Evolutionary conservation across 2,888 invertebrate species (phyloP).

Genomic region (Pachymerium ferrugineum): DNA sequence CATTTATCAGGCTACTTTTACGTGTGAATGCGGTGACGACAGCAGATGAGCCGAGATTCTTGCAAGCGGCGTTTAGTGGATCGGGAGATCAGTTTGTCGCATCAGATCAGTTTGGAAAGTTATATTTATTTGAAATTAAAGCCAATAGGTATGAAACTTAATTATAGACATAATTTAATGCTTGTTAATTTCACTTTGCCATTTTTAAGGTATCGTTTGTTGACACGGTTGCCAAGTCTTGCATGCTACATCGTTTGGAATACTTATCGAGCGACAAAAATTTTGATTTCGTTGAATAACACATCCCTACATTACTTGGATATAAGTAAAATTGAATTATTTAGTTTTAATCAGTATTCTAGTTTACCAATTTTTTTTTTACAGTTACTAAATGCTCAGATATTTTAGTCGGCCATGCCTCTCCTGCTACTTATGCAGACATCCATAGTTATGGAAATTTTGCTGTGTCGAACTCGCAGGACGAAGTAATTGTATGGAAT

Average conservation of each 20-base stretch:
- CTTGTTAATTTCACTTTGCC: too few relatives aligned
- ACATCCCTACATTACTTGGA: neutral
- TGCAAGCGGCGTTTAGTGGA: neutral
- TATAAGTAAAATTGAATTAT: neutral
- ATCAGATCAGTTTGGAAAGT: neutral
- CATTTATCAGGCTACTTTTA: neutral
- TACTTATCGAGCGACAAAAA: neutral
- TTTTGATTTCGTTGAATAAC: neutral
- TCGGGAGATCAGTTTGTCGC: neutral
- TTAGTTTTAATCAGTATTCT: too few relatives aligned
- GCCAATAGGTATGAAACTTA: neutral
- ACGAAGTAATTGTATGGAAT: neutral
- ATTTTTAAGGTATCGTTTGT: neutral
- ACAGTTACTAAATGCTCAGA: neutral
- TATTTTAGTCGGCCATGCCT: neutral
- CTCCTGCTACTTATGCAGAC: neutral
- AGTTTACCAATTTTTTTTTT: too few relatives aligned
- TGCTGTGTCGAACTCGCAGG: neutral
- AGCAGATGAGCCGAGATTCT: neutral
- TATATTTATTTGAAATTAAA: neutral
- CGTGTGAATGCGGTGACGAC: neutral
- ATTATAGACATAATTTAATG: too few relatives aligned
- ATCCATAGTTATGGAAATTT: neutral
- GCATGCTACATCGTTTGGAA: neutral
- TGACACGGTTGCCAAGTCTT: neutral